Conservation (phyloP, 2,888 invertebrate species). For the Chrysina gloriosa region DNA sequence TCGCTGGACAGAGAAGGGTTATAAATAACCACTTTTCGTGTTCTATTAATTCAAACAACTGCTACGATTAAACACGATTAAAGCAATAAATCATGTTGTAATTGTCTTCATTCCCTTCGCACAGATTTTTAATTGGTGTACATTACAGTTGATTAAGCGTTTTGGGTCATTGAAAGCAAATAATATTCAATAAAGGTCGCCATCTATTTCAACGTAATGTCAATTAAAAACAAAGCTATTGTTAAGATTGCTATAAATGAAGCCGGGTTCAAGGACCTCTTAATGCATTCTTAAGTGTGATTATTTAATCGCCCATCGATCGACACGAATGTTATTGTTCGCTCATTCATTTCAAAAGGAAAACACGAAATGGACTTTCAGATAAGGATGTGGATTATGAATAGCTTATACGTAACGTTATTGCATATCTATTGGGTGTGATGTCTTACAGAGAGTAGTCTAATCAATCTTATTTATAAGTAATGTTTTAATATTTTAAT, state of each 20-base stretch:
- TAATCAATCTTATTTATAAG: background rate
- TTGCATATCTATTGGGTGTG: background rate
- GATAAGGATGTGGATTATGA: background rate
- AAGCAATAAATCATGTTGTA: slow-evolving; percentile 8
- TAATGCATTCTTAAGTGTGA: slow-evolving; percentile 11
- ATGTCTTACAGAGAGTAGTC: too few species aligned
- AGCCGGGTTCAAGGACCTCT: slow-evolving; percentile 18
- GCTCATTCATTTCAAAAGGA: slow-evolving; percentile 1
- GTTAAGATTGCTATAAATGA: slow-evolving; percentile 12
- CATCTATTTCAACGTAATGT: slow-evolving; percentile 8
- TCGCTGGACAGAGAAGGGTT: background rate
- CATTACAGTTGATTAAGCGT: slow-evolving; percentile 32
- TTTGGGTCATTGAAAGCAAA: slow-evolving; percentile 16
- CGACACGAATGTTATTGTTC: slow-evolving; percentile 1
- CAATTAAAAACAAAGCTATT: slow-evolving; percentile 30
- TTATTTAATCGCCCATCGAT: background rate
- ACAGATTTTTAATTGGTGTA: slow-evolving; percentile 25
- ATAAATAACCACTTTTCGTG: slow-evolving; percentile 3
- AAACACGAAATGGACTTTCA: background rate
- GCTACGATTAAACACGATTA: slow-evolving; percentile 7
- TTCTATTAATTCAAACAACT: slow-evolving; percentile 14
- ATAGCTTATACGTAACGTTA: background rate
- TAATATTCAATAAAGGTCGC: slow-evolving; percentile 17
- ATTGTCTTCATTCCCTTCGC: slow-evolving; percentile 1
- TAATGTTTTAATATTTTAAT: background rate